phyloP scores from a whole-genome alignment of 2,888 invertebrate species.

The Ectropis crepuscularia region DNA sequence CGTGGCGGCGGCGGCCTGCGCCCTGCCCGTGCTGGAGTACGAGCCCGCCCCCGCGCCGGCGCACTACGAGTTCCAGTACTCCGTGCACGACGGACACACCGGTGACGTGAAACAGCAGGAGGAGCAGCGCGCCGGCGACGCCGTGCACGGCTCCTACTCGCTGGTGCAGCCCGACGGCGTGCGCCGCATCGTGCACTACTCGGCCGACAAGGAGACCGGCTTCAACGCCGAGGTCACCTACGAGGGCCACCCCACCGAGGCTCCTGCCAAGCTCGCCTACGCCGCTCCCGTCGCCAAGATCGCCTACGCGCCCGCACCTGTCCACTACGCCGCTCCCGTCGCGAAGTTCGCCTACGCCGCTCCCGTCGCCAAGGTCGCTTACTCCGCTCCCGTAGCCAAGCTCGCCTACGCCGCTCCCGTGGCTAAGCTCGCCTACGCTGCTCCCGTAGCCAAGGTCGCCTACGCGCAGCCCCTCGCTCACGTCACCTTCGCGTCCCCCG shows the following conservation, averaged over 20 bases:
- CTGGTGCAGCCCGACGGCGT: conserved; percentile 78
- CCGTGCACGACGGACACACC: conserved; percentile 73
- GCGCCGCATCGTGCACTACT: conserved; percentile 76
- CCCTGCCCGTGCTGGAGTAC: conserved; percentile 58
- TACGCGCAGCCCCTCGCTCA: conserved; percentile 58
- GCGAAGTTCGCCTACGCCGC: conserved; percentile 38
- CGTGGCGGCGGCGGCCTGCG: conserved; percentile 51
- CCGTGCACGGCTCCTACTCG: conserved; percentile 77
- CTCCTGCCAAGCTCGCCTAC: conserved; percentile 42
- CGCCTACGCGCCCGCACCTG: conserved; percentile 40
- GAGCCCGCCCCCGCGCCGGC: conserved; percentile 66
- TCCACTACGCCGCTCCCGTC: conserved; percentile 40
- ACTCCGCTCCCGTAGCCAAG: conserved; percentile 32
- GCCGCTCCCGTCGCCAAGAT: conserved; percentile 46
- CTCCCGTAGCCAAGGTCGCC: conserved; percentile 51
- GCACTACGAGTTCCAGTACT: conserved; percentile 76
- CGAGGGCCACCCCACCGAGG: conserved; percentile 67
- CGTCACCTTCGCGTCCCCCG: conserved; percentile 69
- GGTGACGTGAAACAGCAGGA: conserved; percentile 79
- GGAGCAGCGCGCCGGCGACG: conserved; percentile 73
- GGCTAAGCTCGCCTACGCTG: conserved; percentile 47
- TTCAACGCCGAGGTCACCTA: conserved; percentile 78
- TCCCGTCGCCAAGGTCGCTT: conserved; percentile 47
- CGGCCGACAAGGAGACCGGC: conserved; percentile 71
- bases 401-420: conserved; percentile 46